Conservation (phyloP, 2,888 invertebrate genomes). For the Volucella inflata region DNA sequence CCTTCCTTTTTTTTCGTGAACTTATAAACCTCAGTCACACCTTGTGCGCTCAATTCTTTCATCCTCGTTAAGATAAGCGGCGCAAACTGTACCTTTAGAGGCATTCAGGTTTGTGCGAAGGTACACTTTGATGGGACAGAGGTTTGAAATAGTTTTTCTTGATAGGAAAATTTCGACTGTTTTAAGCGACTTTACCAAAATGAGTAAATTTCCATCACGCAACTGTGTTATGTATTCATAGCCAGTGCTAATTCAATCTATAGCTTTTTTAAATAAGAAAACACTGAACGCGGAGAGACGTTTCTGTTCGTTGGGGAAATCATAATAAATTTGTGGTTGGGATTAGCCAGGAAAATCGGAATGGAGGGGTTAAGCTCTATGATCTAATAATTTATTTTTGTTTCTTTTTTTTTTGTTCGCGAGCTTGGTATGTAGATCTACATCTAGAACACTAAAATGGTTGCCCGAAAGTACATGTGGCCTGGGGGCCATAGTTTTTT, state of each 20-base stretch:
- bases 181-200: too few species aligned
- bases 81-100: too few species aligned
- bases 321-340: not conserved
- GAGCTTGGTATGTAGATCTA: not conserved
- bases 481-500: not conserved
- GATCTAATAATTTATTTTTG: not conserved
- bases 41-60: too few species aligned
- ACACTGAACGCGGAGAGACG: not conserved
- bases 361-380: not conserved
- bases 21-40: too few species aligned
- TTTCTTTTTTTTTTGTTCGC: not conserved
- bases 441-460: not conserved
- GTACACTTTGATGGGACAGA: too few species aligned
- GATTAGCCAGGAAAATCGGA: not conserved
- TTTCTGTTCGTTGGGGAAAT: not conserved
- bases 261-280: not conserved
- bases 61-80: too few species aligned
- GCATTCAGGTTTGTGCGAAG: too few species aligned
- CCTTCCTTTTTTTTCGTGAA: too few species aligned
- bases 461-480: constrained; percentile 4
- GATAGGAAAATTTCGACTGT: too few species aligned
- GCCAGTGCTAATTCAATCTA: not conserved
- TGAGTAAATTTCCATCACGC: too few species aligned
- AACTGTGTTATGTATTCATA: not conserved
- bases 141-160: too few species aligned